These are phyloP conservation scores for Alloscopus bannaensis DNA, from an alignment of 2,888 invertebrate genomes.

Conservation along the genomic window DNA sequence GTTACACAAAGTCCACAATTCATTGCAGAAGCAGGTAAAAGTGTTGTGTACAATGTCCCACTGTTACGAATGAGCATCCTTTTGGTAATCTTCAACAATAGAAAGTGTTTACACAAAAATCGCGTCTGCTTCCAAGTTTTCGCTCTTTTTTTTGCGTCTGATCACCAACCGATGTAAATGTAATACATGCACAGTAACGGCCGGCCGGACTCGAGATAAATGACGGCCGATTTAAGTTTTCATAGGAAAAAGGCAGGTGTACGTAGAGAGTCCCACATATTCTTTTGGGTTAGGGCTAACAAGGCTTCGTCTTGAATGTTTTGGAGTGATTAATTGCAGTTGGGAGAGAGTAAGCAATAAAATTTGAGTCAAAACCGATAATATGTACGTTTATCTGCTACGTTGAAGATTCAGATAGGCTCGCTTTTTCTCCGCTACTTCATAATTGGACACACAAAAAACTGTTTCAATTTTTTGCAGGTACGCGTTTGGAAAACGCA, in stretches of 20 bases:
- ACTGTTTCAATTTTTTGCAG: neutral
- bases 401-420: neutral
- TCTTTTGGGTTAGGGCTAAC: neutral
- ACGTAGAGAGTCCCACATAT: too few species aligned
- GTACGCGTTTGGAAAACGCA: neutral
- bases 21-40: neutral
- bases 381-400: too few species aligned
- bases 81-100: neutral
- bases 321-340: conserved; percentile 16
- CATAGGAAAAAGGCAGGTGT: neutral
- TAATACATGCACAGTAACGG: neutral
- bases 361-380: neutral
- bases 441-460: neutral
- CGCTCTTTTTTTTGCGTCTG: neutral
- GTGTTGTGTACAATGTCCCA: too few species aligned
- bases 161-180: neutral
- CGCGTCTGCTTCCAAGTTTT: neutral
- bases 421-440: neutral
- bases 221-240: neutral
- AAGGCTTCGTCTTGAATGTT: neutral
- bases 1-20: too few species aligned
- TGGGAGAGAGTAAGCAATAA: conserved; percentile 3
- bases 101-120: neutral
- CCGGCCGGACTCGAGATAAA: too few species aligned
- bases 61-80: too few species aligned